Base-by-base conservation (phyloP, 2,888 invertebrate genomes). In the Norana najaformis region DNA sequence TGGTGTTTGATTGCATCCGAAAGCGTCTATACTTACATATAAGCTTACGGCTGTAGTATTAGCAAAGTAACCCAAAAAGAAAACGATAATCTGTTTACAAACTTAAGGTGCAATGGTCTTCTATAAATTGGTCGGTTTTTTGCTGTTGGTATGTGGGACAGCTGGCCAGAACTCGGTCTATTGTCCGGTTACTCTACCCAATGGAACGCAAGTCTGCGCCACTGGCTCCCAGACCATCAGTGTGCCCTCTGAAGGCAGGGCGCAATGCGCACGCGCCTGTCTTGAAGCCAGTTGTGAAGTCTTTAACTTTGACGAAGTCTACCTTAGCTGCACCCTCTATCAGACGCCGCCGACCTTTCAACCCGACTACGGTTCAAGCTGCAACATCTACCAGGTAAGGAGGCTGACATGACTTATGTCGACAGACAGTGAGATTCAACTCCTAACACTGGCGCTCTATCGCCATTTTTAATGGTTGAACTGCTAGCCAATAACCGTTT, bases 331-430 rank as follows among this genome's bases (percentile, higher is more conserved):
- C n/a, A 69, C 69, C 69, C 69, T 69, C 1, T n/a, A 69, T 16
- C 30, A 4, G 69, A 69, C n/a, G 69, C 69, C n/a, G 69, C 6
- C n/a, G 69, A 69, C 69, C 30, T n/a, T n/a, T n/a, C 69, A 69
- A 69, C 69, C 30, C 6, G 69, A 11, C 30, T 69, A 4, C 2
- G 47, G 47, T 20, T 47, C 47, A 47, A 47, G 47, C 69, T 30
- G 69, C 69, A 69, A 69, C 69, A n/a, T 69, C 69, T 69, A 69
- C n/a, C 69, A 69, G 69, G 69, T 69, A 69, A 69, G 69, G n/a
- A 69, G n/a, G 69, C n/a, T n/a, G 16, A n/a, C n/a, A n/a, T n/a
- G n/a, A 69, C 69, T 30, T 69, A 41, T 1, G 13, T 11, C 5
- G 18, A 41, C 1, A 1, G 13, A 41, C 41, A n/a, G n/a, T 53